Base-by-base conservation (phyloP, 1,140 invertebrate genomes). In the Halyomorpha halys region DNA sequence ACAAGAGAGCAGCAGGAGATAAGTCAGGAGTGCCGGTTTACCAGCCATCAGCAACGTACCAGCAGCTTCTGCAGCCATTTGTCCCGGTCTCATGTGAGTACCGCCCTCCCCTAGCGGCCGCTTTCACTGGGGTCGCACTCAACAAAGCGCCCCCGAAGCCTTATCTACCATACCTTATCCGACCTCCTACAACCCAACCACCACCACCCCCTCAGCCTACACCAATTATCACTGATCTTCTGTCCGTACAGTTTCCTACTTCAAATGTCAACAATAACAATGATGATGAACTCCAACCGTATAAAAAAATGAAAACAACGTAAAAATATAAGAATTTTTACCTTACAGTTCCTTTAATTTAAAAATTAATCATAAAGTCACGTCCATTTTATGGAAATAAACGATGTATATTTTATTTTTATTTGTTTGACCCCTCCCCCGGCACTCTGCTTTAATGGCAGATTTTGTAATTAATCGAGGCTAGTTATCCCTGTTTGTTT, bases 51-150 rank as follows among this genome's bases (percentile, higher is more conserved):
- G 89, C 90, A 72, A 89, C 90, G 72, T 95, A 95, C 80, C 92
- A 96, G 78, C 91, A 91, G 79, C 82, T 95, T 77, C 94, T 96
- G 90, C 91, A 94, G 84, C 90, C 90, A 73, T 90, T 89, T 81
- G 86, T 90, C 81, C 87, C 87, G 83, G 86, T 90, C 79, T 90
- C 87, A 89, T 90, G 87, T 90, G 86, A 90, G 88, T 90, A 89
- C 69, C 65, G 67, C 63, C 75, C 79, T 78, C 49, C 70, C 56
- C 44, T 67, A 34, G 45, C 67, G 44, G 61, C 68, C 62, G 64
- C 65, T 44, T 65, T 62, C 74, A 81, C 78, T 72, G 81, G 77
- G 74, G 78, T 82, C 66, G 77, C 81, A 70, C 76, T 80, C 59
- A 76, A 76, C 70, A 81, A 80, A 70, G 67, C 70, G 66, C 69